Evolutionary conservation across 1,140 invertebrate genomes (phyloP), one percentile per base, ranked within the genome.

Genomic region (Scaptodrosophila lebanonensis): DNA sequence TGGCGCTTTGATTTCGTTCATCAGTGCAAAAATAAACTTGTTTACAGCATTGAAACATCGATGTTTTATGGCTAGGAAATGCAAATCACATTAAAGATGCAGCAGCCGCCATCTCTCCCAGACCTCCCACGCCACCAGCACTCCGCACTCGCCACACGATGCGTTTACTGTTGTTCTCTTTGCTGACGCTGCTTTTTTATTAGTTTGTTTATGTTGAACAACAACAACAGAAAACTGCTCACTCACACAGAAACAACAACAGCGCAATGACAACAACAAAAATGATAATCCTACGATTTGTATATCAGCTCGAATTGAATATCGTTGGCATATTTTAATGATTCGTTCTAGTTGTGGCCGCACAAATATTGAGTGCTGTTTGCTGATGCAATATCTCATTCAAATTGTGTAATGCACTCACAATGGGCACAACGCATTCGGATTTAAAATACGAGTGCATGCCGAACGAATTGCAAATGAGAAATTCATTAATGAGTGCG

Each of bases 161-260:
- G 51, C 35, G 42, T 54, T 7, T 12, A 30, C 18, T 36, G n/a
- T 47, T 20, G 18, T 17, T 35, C 33, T 39, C 25, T n/a, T 6
- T 32, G 57, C 50, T 77, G 67, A 79, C 73, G 44, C 33, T 67
- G 57, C 63, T 33, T 33, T 22, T 65, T 65, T 69, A 66, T 76
- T 76, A 58, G 48, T 66, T 75, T 76, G 71, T 76, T 76, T 75
- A 70, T 61, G n/a, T n/a, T n/a, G n/a, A n/a, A n/a, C n/a, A 51
- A 47, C 27, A 61, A 54, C 33, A 57, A 56, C 50, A 33, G 60
- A 64, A 45, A 29, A 43, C 17, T 27, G 16, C 13, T 2, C 16
- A 17, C 13, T 2, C 16, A 44, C 35, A 30, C 38, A 59, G 30
- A 45, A 53, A 56, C 32, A 48, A 36, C 11, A 43, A 49, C 1